phyloP scores from a whole-genome alignment of 2,113 vertebrate genomes.

The Xyliphius kryptos region DNA sequence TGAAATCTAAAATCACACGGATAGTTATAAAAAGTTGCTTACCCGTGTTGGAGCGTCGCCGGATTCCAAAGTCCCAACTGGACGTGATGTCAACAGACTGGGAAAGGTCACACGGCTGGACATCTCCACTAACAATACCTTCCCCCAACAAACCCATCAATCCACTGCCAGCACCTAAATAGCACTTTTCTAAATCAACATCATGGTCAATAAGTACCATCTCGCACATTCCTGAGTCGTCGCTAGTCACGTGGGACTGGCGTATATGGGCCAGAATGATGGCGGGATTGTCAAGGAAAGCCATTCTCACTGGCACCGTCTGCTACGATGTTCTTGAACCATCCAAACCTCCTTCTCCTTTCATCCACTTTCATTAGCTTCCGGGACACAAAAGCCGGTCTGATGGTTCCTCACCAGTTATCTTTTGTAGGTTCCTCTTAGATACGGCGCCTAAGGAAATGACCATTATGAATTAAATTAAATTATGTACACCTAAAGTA shows the following conservation, averaged over 20 bases:
- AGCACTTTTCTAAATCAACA: slow-evolving; percentile 91
- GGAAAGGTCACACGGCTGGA: slow-evolving; percentile 86
- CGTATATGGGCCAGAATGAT: slow-evolving; percentile 97
- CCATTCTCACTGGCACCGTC: slow-evolving; percentile 71
- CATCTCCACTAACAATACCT: slow-evolving; percentile 67
- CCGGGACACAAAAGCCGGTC: too few species aligned
- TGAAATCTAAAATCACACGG: too few species aligned
- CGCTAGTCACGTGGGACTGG: slow-evolving; percentile 97
- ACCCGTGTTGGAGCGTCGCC: slow-evolving; percentile 97
- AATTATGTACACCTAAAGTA: too few species aligned
- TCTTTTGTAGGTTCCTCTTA: too few species aligned
- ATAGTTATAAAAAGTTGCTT: too few species aligned
- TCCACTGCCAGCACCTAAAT: slow-evolving; percentile 69
- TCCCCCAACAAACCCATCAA: slow-evolving; percentile 63
- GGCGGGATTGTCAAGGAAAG: slow-evolving; percentile 96
- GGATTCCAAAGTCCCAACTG: slow-evolving; percentile 98
- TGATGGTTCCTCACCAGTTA: too few species aligned
- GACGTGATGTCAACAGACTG: slow-evolving; percentile 99
- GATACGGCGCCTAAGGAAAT: too few species aligned
- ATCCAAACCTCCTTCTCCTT: too few species aligned
- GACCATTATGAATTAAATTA: too few species aligned
- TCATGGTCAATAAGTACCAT: slow-evolving; percentile 98
- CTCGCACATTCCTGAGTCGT: slow-evolving; percentile 98
- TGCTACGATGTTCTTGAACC: too few species aligned
- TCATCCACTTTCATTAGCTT: too few species aligned